Conservation (phyloP, 64 coral and sea anemone species). For the Actinia equina region DNA sequence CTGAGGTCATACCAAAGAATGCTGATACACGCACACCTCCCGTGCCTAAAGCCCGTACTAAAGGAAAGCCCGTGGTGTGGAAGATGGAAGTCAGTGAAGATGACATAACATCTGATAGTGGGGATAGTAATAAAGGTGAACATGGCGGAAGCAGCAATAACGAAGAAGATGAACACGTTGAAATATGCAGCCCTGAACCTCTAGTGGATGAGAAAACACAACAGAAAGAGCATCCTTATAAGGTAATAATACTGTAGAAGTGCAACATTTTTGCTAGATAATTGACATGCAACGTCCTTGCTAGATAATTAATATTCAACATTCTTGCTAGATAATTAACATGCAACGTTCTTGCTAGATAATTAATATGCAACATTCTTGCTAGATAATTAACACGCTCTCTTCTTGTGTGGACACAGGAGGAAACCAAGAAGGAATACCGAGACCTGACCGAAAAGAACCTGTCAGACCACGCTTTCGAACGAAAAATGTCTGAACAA, state of each 20-base stretch:
- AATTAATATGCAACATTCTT: too few species aligned
- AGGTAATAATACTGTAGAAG: too few species aligned
- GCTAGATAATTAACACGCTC: background rate
- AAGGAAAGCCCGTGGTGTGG: constrained; percentile 53
- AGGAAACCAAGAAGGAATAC: background rate
- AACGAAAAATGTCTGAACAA: constrained; percentile 20
- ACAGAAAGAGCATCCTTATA: background rate
- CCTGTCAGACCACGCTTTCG: background rate
- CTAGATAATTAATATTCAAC: too few species aligned
- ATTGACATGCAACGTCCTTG: too few species aligned
- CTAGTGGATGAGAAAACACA: background rate
- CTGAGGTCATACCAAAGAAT: background rate
- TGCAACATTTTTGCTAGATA: too few species aligned
- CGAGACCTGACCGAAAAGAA: background rate
- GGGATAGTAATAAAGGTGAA: constrained; percentile 32
- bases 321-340: too few species aligned
- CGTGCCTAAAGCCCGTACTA: constrained; percentile 34
- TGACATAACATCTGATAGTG: constrained; percentile 27
- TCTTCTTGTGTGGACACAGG: background rate
- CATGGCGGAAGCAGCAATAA: constrained; percentile 25
- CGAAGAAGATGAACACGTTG: constrained; percentile 54
- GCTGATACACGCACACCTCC: background rate
- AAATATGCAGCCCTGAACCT: constrained; percentile 43
- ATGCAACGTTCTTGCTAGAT: too few species aligned
- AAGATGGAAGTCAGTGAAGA: constrained; percentile 24